These are phyloP conservation scores for Cyclopterus lumpus DNA, from an alignment of 2,797 vertebrate genomes.

Conservation along the genomic window DNA sequence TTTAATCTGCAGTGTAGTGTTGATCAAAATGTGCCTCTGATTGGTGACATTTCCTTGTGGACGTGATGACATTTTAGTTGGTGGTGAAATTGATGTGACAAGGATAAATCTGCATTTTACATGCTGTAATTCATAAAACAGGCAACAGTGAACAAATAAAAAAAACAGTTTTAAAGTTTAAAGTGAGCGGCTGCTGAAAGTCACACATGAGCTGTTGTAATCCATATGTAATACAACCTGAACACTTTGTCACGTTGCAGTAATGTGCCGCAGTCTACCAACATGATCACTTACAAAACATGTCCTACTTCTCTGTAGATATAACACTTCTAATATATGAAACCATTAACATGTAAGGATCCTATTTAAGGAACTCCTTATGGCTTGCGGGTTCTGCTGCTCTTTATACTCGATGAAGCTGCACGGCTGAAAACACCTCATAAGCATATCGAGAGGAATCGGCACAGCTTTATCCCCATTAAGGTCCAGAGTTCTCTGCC, in stretches of 20 bases:
- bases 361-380: constrained; percentile 28
- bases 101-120: constrained; percentile 35
- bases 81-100: constrained; percentile 34
- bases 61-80: constrained; percentile 53
- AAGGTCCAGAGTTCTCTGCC: constrained; percentile 66
- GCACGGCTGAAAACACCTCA: constrained; percentile 49
- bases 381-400: constrained; percentile 17
- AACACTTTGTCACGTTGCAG: not conserved
- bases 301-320: not conserved
- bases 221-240: not conserved
- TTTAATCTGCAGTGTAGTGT: not conserved
- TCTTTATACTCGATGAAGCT: constrained; percentile 55
- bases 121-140: constrained; percentile 28
- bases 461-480: constrained; percentile 41
- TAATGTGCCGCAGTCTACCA: constrained; percentile 19
- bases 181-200: constrained; percentile 21
- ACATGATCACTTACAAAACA: constrained; percentile 1
- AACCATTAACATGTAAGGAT: constrained; percentile 25
- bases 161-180: constrained; percentile 8
- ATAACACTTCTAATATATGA: not conserved
- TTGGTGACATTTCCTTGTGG: constrained; percentile 56
- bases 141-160: constrained; percentile 12
- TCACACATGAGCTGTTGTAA: constrained; percentile 6
- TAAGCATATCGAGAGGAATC: constrained; percentile 48
- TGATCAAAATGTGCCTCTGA: constrained; percentile 34